Base-by-base conservation (phyloP, 1,140 invertebrate genomes). In the Tetramorium simillimum region DNA sequence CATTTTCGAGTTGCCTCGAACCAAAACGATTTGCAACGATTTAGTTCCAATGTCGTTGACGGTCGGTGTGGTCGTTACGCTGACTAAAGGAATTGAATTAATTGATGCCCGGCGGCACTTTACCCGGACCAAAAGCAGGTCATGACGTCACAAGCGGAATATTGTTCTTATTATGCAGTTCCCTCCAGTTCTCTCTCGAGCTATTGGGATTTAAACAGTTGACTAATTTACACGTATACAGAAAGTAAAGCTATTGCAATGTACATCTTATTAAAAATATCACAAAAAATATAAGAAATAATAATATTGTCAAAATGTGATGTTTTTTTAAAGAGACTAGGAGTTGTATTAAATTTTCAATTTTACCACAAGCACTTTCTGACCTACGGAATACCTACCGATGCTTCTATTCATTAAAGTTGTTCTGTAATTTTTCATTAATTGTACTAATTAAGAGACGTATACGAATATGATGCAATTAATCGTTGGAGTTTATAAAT, bases 81-180 rank as follows among this genome's bases (percentile, higher is more conserved):
- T 24, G 40, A 84, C 51, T 73, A n/a, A 46, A 81, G 67, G 24
- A 84, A 84, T 73, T 58, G 80, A 84, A 84, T 84, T 73, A 84
- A 84, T 84, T 73, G 67, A 73, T 14, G 53, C 53, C 78, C 80
- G 28, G 14, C 51, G 53, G 69, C 67, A 56, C 37, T 73, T 84
- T 56, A 33, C 21, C 18, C 37, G 37, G 51, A 81, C 37, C 33
- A 14, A 58, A 82, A 82, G 65, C 37, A 53, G 49, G 37, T 58
- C 51, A 21, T 69, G 46, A 43, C 28, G 37, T 72, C 24, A 82
- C 16, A 16, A 40, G 18, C 51, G 53, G 53, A 46, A 73, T 49
- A 84, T 73, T 60, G 21, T 84, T 73, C 37, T 46, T 60, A 60
- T 33, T 70, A 37, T 58, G 37, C 37, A 43, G 12, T 43, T 62